Base-by-base conservation (phyloP, 2,888 invertebrate genomes). In the Mythimna ferrago region DNA sequence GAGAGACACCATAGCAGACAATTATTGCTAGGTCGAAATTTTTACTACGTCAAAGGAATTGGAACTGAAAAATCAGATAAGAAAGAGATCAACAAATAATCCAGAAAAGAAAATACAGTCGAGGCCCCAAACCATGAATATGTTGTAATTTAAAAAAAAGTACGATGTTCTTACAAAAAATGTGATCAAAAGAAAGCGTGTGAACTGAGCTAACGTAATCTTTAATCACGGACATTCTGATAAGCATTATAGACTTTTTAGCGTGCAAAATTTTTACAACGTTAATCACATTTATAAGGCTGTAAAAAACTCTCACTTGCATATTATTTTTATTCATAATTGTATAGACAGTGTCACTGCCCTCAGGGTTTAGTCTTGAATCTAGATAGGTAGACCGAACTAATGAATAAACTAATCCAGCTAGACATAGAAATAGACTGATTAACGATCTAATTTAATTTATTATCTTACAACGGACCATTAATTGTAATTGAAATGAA, bases 401-500 rank as follows among this genome's bases (percentile, higher is more conserved):
- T 65, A 63, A 73, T 77, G 26, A 66, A 70, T 70, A 54, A 51
- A 54, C 32, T n/a, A 51, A 65, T 75, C 38, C 56, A 60, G 48
- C 56, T 60, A 51, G 57, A 75, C 68, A 61, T 61, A 60, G 21
- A 66, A 54, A 54, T 21, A 21, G 7, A 66, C 51, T 60, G 48
- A 75, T 84, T 56, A 73, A 58, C 57, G 19, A 73, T 84, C 71
- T 80, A 61, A 72, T 77, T 76, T 65, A 78, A 80, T 84, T 73
- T 61, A 72, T 74, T 72, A 81, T 81, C 71, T 76, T n/a, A 57
- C 19, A 11, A 32, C n/a, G 26, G 57, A 75, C 76, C 75, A 84
- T 85, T 83, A 85, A 83, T 79, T 81, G 62, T 44, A 73, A 73
- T 69, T 82, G 35, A 73, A 82, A 81, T 80, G 82, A 84, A 85